Conservation (phyloP, 2,888 invertebrate species). For the Himalopsyche tibetana region DNA sequence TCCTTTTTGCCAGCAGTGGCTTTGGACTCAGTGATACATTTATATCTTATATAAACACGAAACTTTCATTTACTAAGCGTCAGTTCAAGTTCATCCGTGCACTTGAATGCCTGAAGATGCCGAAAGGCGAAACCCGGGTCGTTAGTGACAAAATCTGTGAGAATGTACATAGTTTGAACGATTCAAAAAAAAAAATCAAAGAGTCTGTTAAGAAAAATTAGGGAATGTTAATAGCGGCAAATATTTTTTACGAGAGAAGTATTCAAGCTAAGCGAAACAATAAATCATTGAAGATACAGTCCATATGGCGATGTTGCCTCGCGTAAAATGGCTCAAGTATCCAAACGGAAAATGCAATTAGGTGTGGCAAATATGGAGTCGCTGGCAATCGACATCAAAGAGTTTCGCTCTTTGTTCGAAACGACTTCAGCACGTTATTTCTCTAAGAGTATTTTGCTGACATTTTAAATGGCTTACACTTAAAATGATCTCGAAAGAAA, state of each 20-base stretch:
- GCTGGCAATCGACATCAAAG: conserved; percentile 54
- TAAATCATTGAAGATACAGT: conserved; percentile 11
- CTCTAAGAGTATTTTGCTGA: background rate
- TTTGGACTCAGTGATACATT: too few species aligned
- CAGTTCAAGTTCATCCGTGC: too few species aligned
- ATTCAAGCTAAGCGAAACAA: conserved; percentile 17
- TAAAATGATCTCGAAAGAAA: conserved; percentile 8
- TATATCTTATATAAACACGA: too few species aligned
- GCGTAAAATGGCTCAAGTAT: conserved; percentile 36
- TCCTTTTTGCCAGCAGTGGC: too few species aligned
- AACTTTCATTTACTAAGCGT: too few species aligned
- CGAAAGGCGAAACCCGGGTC: too few species aligned
- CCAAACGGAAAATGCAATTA: conserved; percentile 57
- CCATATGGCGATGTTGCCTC: conserved; percentile 36
- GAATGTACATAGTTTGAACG: too few species aligned
- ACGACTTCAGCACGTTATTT: conserved; percentile 44
- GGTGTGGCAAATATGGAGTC: conserved; percentile 51
- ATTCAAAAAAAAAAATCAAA: too few species aligned
- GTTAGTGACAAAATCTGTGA: too few species aligned
- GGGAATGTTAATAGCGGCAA: background rate
- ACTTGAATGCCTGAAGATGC: too few species aligned
- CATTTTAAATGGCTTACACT: conserved; percentile 5
- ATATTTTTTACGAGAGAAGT: background rate
- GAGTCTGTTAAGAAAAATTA: background rate
- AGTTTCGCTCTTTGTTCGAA: conserved; percentile 28